Evolutionary conservation across 1,140 invertebrate genomes (phyloP), one percentile per base, ranked within the genome.

Genomic region (Lepidurus couesii): DNA sequence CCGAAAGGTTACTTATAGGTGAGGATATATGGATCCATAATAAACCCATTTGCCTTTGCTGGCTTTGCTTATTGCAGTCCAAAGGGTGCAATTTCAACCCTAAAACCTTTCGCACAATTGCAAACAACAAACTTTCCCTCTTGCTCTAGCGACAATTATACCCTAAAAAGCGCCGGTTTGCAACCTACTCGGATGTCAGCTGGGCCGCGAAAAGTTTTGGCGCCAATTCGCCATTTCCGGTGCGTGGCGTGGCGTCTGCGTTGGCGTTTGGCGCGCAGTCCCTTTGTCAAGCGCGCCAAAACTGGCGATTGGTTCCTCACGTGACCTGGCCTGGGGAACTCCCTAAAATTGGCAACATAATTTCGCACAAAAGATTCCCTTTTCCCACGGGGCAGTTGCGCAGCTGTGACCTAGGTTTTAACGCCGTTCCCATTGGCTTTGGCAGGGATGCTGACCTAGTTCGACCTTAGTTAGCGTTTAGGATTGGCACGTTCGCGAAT

Each of bases 11-110:
- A 21, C 53, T 65, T 65, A n/a, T 21, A 65, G 21, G 53, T 65
- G 53, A 65, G 53, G 53, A 65, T 65, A 65, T 65, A 65, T 65
- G 53, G 21, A 21, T 65, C 16, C 21, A 21, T n/a, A 65, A 65
- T 65, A 65, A 65, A 65, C 16, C 53, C 53, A 65, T 65, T 65
- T 65, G 16, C 16, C 13, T 34, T 34, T 3, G 34, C 34, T 34
- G 34, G 34, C 34, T 34, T 21, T 65, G n/a, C 53, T 21, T 65
- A 65, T 21, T 65, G 53, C 53, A 65, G 13, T n/a, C 16, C 7
- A 65, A 65, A 65, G 53, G 53, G 53, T 65, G 53, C 53, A 65
- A 65, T 65, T 65, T 65, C 53, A 65, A 21, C 21, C 53, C 53
- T 65, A 65, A 65, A 65, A 13, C 53, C 21, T 65, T 65, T 13